Evolutionary conservation across 1,140 invertebrate genomes (phyloP), one percentile per base, ranked within the genome.

Genomic region (Micrasema longulum): DNA sequence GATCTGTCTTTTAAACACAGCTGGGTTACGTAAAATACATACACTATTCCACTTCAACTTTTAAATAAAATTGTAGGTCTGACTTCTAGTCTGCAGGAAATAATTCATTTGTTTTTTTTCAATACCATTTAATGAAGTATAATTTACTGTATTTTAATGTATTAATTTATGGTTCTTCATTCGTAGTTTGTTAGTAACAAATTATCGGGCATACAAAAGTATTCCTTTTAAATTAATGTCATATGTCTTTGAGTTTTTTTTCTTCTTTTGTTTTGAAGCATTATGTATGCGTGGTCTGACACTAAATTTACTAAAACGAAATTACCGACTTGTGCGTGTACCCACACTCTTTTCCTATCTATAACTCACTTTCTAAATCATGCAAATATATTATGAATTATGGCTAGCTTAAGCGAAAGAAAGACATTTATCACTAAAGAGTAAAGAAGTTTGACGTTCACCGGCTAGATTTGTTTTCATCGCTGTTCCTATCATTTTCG

Each of bases 291-390:
- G 41, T n/a, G 11, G 14, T 45, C 41, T 45, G 41, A 45, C 41
- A 45, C 41, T 11, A 12, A 45, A 38, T 38, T 38, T 12, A 38
- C n/a, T n/a, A n/a, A n/a, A n/a, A n/a, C n/a, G 43, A 11, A 50
- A 53, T 16, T 53, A 53, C 16, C 20, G 7, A 26, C 20, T n/a
- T 6, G 20, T 10, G 50, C 9, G 12, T 23, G 6, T 52, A 23
- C 50, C 12, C 23, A 53, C 50, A 20, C 50, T 18, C 12, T 12
- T 23, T 0, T 23, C 23, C 23, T 53, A n/a, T 45, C 11, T 45
- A 16, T 26, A 53, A 23, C 26, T 53, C 20, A 35, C 60, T 64
- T 64, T 64, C 60, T 64, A 64, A 64, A 64, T 20, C 11, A 43
- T 41, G 35, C 57, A 62, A 22, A 53, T 26, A 36, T 62, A 43